phyloP scores from a whole-genome alignment of 2,888 invertebrate genomes.

The Ormia ochracea region DNA sequence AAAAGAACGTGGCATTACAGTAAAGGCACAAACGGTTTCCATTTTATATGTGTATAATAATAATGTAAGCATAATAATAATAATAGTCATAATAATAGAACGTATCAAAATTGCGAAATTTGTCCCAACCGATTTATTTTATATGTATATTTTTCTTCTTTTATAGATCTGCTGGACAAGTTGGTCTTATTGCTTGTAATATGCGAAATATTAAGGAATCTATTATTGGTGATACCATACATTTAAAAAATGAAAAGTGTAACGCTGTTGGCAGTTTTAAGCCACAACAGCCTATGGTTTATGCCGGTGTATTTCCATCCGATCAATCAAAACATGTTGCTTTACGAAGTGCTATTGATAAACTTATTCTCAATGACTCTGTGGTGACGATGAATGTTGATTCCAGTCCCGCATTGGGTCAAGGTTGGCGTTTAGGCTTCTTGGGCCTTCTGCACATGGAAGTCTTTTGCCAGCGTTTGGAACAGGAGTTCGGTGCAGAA shows the following conservation, averaged over 20 bases:
- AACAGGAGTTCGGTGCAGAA: conserved; percentile 89
- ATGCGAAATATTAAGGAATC: conserved; percentile 86
- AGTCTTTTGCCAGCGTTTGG: conserved; percentile 89
- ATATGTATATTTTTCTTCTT: neutral
- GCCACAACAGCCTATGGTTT: conserved; percentile 87
- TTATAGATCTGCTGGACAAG: conserved; percentile 89
- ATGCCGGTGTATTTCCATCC: conserved; percentile 90
- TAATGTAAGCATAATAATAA: conserved; percentile 80
- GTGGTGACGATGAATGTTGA: conserved; percentile 90
- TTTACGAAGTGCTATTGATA: conserved; percentile 89
- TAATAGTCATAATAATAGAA: too few species aligned
- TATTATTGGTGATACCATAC: conserved; percentile 86
- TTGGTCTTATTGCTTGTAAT: conserved; percentile 90
- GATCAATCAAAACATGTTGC: conserved; percentile 90
- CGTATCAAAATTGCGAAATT: too few species aligned
- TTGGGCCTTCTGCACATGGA: conserved; percentile 91
- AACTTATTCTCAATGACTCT: conserved; percentile 94
- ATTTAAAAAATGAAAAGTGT: conserved; percentile 78
- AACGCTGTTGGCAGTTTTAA: conserved; percentile 80
- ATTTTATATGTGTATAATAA: conserved; percentile 84
- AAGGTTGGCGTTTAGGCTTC: conserved; percentile 93
- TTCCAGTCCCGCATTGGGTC: conserved; percentile 90
- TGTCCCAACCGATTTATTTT: too few species aligned
- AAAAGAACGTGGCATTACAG: conserved; percentile 97
- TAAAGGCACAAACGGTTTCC: conserved; percentile 97